A percentile compares a stretch with the other conserved stretches of the same genome.
These are phyloP conservation scores for Bombycilla garrulus DNA, from an alignment of 2,113 vertebrate genomes.

Conservation along the genomic window DNA sequence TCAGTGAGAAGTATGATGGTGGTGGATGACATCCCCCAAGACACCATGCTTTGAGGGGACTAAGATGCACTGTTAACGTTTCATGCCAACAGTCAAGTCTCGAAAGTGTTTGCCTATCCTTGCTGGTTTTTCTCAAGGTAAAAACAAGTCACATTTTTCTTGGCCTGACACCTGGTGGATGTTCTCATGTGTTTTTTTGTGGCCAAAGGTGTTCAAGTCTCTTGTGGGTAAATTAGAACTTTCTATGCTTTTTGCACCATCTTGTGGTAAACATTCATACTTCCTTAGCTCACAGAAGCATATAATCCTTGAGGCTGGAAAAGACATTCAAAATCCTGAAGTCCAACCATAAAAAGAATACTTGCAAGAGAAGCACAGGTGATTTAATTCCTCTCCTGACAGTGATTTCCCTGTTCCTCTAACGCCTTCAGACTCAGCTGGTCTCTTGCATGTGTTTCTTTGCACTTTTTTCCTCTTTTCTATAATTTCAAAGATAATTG, in stretches of 20 bases:
- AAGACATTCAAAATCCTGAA: not conserved
- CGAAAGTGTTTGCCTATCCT: not conserved
- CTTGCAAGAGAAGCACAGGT: not conserved
- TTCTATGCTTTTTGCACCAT: constrained; percentile 53
- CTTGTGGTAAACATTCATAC: constrained; percentile 30
- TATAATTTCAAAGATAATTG: accelerated
- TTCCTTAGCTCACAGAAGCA: not conserved
- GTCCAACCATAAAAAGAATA: not conserved
- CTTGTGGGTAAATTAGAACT: not conserved
- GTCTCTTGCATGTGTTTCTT: not conserved
- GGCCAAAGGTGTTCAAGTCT: not conserved
- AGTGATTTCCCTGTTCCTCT: not conserved
- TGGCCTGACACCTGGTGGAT: constrained; percentile 63
- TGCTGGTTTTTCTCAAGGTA: not conserved
- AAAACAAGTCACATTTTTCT: not conserved
- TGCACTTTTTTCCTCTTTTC: not conserved
- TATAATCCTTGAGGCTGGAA: not conserved
- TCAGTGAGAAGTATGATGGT: accelerated
- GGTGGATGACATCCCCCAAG: not conserved
- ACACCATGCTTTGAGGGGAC: accelerated
- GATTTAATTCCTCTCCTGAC: not conserved
- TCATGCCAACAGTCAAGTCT: not conserved
- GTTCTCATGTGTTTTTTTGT: not conserved
- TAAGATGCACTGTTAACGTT: accelerated
- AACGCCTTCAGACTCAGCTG: not conserved